Base-by-base conservation (phyloP, 1,140 invertebrate species). In the Chrysoperla carnea region DNA sequence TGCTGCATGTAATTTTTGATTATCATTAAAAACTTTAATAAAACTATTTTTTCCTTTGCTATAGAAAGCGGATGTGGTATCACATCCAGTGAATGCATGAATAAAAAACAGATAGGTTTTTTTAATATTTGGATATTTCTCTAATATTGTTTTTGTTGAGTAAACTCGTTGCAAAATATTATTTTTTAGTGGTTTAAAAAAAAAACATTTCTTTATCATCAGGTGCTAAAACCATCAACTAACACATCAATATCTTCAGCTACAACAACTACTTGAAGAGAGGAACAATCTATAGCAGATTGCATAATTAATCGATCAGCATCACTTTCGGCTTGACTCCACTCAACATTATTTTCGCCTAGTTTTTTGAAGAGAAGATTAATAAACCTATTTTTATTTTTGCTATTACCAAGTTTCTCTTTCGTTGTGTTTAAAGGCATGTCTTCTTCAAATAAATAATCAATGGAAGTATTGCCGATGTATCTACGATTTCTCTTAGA, bases 351-450 rank as follows among this genome's bases (percentile, higher is more conserved):
- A 39, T 39, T 44, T 44, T 44, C 27, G 36, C 15, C 29, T 27
- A 44, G 28, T 29, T 39, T 43, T 29, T 43, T 39, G 41, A 9
- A 42, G 17, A 42, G 41, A 15, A 42, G 41, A 43, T 43, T 39
- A 37, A 31, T 43, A 43, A 43, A 38, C n/a, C 42, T 38, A 43
- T 43, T 43, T 43, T 43, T 43, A 38, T 43, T 43, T 43, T 36
- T 43, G 42, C 42, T 37, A 36, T 37, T 43, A 37, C 35, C 42
- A 23, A 43, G 37, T 38, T 39, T 42, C 17, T 42, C 41, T 37
- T 43, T 43, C 17, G 42, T 43, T 38, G 35, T 38, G 23, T 39
- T 43, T 37, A 43, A 29, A 17, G 14, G 42, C 35, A 43, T 43
- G 33, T 37, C 42, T 37, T 37, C 35, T 38, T 43, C 42, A 43